These are phyloP conservation scores for Amphimedon queenslandica DNA, from an alignment of 37 sponge, comb jelly and placozoan genomes.

Conservation along the genomic window DNA sequence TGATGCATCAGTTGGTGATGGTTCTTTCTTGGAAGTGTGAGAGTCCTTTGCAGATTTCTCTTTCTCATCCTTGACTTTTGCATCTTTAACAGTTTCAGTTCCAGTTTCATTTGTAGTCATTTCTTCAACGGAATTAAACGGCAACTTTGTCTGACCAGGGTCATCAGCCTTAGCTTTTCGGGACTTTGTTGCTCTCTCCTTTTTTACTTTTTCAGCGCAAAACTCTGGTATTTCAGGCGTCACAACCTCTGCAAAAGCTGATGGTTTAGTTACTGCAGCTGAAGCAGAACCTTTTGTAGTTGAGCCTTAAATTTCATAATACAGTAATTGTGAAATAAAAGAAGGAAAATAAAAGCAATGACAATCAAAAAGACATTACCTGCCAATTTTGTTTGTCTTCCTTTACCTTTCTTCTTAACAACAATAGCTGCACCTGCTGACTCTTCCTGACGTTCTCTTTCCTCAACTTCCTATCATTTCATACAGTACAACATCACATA, in stretches of 20 bases:
- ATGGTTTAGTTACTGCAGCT: conserved; percentile 42
- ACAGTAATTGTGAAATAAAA: no score
- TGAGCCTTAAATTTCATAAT: no score
- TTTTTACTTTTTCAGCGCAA: conserved; percentile 37
- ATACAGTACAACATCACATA: no score
- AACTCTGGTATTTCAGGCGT: conserved; percentile 63
- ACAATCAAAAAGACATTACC: no score
- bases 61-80: neutral
- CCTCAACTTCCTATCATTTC: conserved; percentile 64
- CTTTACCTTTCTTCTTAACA: conserved; percentile 33
- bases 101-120: neutral
- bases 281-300: neutral
- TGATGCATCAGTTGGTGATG: neutral
- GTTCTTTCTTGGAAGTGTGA: neutral
- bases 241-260: conserved; percentile 59
- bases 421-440: conserved; percentile 29
- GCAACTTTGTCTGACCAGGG: neutral
- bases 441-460: conserved; percentile 36
- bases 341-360: no score
- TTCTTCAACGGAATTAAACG: neutral
- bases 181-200: neutral
- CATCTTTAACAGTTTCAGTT: neutral
- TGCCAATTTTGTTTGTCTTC: conserved; percentile 57
- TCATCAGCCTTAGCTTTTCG: neutral
- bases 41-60: neutral